phyloP scores from a whole-genome alignment of 2,113 vertebrate genomes.

The Otis tarda region DNA sequence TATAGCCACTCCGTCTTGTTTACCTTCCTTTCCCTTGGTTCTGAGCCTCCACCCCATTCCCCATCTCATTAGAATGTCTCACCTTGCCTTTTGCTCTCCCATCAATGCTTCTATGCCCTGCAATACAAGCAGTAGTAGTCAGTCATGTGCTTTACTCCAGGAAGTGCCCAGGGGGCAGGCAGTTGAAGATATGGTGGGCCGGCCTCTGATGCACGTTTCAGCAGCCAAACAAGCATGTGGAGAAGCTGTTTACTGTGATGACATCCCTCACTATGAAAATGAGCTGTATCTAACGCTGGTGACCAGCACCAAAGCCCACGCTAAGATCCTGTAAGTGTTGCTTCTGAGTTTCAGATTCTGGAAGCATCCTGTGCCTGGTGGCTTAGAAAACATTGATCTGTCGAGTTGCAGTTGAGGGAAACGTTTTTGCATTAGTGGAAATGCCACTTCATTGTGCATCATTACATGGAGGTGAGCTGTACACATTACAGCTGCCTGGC shows the following conservation, averaged over 20 bases:
- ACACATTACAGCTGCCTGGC: neutral
- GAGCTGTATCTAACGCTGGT: conserved; percentile 88
- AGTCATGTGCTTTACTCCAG: conserved; percentile 69
- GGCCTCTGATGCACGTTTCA: conserved; percentile 88
- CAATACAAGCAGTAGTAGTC: neutral
- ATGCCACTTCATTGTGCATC: neutral
- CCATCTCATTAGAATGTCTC: neutral
- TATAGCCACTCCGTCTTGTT: neutral
- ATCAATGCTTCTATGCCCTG: neutral
- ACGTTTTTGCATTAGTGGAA: neutral
- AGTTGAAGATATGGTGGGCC: conserved; percentile 84
- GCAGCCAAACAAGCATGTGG: conserved; percentile 90
- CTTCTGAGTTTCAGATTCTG: neutral
- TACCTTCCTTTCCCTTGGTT: neutral
- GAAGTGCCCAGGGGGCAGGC: conserved; percentile 84
- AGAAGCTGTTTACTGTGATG: conserved; percentile 93
- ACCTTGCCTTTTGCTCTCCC: neutral
- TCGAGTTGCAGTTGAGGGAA: neutral
- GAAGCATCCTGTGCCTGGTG: neutral
- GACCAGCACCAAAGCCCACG: conserved; percentile 89
- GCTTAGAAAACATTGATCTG: neutral
- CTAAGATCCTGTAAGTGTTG: conserved; percentile 85
- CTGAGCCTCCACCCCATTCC: neutral
- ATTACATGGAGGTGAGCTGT: neutral
- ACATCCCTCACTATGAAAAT: conserved; percentile 87